phyloP scores from a whole-genome alignment of 2,113 vertebrate species.

The Alethe diademata region DNA sequence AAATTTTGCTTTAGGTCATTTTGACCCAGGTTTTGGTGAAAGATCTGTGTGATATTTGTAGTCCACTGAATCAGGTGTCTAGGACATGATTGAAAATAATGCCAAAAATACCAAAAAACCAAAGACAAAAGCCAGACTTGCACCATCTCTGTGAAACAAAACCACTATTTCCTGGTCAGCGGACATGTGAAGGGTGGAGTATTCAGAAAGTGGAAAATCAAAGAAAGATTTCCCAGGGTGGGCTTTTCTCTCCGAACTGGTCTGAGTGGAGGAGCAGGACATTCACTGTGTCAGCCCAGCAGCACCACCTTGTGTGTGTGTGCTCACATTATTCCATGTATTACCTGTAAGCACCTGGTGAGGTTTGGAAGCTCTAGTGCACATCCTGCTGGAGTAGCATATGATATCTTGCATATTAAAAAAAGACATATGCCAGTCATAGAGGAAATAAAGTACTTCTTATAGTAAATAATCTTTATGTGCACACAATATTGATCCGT shows the following conservation, averaged over 20 bases:
- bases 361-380: neutral
- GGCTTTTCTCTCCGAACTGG: neutral
- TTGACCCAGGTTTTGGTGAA: neutral
- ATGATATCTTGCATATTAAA: neutral
- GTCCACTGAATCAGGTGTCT: neutral
- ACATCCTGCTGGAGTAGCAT: neutral
- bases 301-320: slow-evolving; percentile 47
- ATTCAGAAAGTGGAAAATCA: neutral
- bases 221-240: neutral
- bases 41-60: neutral
- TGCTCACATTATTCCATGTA: neutral
- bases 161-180: neutral
- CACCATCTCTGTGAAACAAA: neutral
- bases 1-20: neutral
- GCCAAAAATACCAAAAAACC: neutral
- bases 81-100: neutral
- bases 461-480: neutral
- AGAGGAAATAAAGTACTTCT: neutral
- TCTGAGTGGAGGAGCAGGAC: neutral
- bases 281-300: neutral
- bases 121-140: neutral
- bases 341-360: neutral
- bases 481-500: neutral
- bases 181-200: neutral
- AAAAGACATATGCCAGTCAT: neutral